These are phyloP conservation scores for Ferrisia virgata DNA, from an alignment of 2,888 invertebrate genomes.

Conservation along the genomic window DNA sequence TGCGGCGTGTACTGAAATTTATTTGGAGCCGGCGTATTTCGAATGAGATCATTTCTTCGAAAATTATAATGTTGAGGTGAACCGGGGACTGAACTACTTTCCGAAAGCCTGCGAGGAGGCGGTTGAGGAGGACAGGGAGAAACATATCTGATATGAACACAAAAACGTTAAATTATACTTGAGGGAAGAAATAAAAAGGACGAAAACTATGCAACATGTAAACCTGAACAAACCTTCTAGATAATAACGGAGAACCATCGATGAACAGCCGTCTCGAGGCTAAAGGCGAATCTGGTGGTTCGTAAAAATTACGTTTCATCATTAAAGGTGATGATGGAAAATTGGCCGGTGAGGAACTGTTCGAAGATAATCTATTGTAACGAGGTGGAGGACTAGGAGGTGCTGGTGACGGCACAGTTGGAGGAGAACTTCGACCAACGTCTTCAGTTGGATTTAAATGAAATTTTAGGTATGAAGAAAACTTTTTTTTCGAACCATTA, in stretches of 20 bases:
- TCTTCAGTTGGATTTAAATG: constrained; percentile 34
- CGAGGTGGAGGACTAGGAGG: constrained; percentile 50
- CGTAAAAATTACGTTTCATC: constrained; percentile 46
- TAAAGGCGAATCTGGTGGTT: constrained; percentile 47
- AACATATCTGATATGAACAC: constrained; percentile 57
- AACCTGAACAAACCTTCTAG: constrained; percentile 53
- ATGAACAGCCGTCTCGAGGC: constrained; percentile 44
- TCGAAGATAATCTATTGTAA: constrained; percentile 48
- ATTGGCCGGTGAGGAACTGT: constrained; percentile 19
- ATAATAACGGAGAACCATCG: constrained; percentile 54
- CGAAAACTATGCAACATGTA: too few relatives aligned
- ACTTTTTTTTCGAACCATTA: constrained; percentile 9
- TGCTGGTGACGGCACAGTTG: constrained; percentile 48
- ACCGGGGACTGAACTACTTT: constrained; percentile 66
- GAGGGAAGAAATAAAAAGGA: neutral
- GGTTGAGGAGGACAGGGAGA: constrained; percentile 63
- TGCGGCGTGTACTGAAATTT: constrained; percentile 56
- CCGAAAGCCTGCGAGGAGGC: constrained; percentile 64
- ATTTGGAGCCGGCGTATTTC: constrained; percentile 30
- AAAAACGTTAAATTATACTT: neutral
- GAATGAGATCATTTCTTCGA: constrained; percentile 52
- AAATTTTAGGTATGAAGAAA: constrained; percentile 45
- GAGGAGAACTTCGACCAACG: constrained; percentile 46
- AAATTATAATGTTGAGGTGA: constrained; percentile 64
- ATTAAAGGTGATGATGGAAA: constrained; percentile 43